Evolutionary conservation across 2,888 invertebrate species (phyloP), one percentile per base, ranked within the genome.

Genomic region (Dione vanillae): DNA sequence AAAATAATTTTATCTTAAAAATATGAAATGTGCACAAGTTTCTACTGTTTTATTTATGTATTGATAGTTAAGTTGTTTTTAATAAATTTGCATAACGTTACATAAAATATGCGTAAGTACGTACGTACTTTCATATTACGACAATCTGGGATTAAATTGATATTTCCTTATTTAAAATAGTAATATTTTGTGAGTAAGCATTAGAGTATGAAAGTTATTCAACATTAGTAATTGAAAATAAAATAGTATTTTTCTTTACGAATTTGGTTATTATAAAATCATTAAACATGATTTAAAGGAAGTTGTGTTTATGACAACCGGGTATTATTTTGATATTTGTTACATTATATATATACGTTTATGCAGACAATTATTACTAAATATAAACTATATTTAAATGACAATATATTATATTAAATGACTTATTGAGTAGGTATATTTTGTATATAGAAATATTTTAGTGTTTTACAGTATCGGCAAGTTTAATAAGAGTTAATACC

Each of bases 221-320:
- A 27, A 19, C 14, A 35, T n/a, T 2, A 54, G 37, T n/a, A 54
- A 37, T 27, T 37, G 54, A 35, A 37, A 37, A 10, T 35, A n/a
- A 35, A 35, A 35, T 52, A 8, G 2, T 10, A 11, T n/a, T 37
- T 37, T 54, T n/a, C 3, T 54, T 54, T 9, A n/a, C 14, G 12
- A 54, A 37, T 16, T 35, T 35, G 35, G 10, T 52, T 54, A 35
- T 16, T 37, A 37, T 54, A 37, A 54, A 54, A 54, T 54, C 37
- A 35, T 37, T 54, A 54, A 11, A 35, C 16, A 54, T 16, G 6
- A 37, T 37, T 54, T 35, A 11, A 14, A 37, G 54, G 37, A 37
- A n/a, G n/a, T 65, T 45, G 41, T 65, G 16, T 40, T 27, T 19
- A 14, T 54, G 16, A 54, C 8, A 12, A n/a, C 0, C n/a, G n/a